These are phyloP conservation scores for Pocillopora verrucosa DNA, from an alignment of 64 coral and sea anemone genomes.

Conservation along the genomic window DNA sequence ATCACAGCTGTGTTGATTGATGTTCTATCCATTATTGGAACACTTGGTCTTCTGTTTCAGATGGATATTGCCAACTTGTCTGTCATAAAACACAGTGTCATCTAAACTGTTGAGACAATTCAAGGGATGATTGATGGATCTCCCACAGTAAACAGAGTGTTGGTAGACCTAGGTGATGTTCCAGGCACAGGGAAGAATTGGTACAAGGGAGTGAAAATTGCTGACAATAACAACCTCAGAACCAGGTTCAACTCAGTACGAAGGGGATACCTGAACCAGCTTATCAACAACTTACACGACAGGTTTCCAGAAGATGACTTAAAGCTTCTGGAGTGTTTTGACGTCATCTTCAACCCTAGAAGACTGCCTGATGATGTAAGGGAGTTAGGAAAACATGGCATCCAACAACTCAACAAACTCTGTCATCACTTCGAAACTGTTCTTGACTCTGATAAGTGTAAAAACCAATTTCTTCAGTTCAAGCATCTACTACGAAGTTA, in stretches of 20 bases:
- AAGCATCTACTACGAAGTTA: conserved; percentile 37
- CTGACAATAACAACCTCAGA: conserved; percentile 47
- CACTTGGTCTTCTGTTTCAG: conserved; percentile 63
- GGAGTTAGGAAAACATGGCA: no score
- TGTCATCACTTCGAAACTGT: no score
- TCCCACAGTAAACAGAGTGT: conserved; percentile 49
- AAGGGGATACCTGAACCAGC: no score
- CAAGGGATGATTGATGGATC: conserved; percentile 56
- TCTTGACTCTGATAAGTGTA: no score
- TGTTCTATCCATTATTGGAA: conserved; percentile 63
- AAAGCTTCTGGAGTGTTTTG: no score
- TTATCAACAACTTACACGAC: no score
- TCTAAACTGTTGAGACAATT: conserved; percentile 39
- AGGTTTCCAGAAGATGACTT: no score
- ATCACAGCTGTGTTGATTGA: conserved; percentile 63
- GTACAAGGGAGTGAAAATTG: conserved; percentile 40
- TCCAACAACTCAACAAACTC: no score
- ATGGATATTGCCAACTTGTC: conserved; percentile 61
- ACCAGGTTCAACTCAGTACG: no score
- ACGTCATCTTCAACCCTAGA: no score
- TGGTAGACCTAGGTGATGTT: conserved; percentile 47
- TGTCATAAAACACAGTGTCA: conserved; percentile 52
- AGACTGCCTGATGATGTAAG: no score
- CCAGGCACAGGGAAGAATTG: conserved; percentile 41
- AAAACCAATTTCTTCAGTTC: no score